phyloP scores from a whole-genome alignment of 2,888 invertebrate species.

The Pherbina coryleti region DNA sequence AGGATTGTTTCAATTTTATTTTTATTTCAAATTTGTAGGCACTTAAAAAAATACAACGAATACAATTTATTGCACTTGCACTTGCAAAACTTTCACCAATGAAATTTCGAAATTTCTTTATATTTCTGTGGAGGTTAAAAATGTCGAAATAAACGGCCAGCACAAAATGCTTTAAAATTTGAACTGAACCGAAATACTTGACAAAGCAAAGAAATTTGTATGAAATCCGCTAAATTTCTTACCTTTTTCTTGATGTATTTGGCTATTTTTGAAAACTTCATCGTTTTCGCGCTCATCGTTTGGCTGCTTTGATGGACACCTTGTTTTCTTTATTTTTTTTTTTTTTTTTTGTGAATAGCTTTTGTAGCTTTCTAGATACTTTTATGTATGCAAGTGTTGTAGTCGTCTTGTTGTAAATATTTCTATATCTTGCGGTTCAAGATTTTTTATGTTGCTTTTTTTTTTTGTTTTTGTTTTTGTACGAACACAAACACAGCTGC shows the following conservation, averaged over 20 bases:
- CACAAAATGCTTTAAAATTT: background rate
- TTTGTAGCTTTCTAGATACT: too few species aligned
- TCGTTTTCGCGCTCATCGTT: constrained; percentile 64
- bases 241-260: constrained; percentile 69
- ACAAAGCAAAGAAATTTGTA: background rate
- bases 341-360: background rate
- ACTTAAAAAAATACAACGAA: background rate
- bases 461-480: constrained; percentile 3
- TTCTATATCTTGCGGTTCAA: background rate
- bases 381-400: background rate
- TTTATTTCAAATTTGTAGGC: background rate
- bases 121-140: background rate
- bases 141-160: background rate
- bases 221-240: constrained; percentile 46
- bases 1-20: too few species aligned
- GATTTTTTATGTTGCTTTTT: too few species aligned
- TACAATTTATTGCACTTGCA: background rate
- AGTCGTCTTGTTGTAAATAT: background rate
- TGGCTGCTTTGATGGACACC: background rate
- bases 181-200: background rate
- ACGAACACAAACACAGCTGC: background rate
- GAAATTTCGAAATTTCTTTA: constrained; percentile 2
- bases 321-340: too few species aligned
- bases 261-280: constrained; percentile 67
- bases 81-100: background rate